These are phyloP conservation scores for Bombus superbus DNA, from an alignment of 1,140 invertebrate species.

Conservation along the genomic window DNA sequence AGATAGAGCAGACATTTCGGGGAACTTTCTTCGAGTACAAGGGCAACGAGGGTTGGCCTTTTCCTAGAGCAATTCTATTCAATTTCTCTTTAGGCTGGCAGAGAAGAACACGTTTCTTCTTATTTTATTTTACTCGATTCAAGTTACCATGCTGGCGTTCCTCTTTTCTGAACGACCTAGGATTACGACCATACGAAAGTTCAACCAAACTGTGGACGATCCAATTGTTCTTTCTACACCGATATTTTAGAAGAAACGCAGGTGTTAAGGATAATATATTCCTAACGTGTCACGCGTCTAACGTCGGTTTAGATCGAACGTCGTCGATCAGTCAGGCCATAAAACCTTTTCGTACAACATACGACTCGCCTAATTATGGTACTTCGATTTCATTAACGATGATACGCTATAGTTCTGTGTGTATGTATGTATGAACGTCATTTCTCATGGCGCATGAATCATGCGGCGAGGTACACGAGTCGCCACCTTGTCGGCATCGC, in stretches of 20 bases:
- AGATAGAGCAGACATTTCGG: conserved; percentile 42
- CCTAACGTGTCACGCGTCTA: background rate
- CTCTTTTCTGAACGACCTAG: conserved; percentile 6
- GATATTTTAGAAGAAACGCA: background rate
- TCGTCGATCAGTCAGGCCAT: conserved; percentile 13
- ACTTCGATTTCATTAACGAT: conserved; percentile 41
- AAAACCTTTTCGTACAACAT: conserved; percentile 23
- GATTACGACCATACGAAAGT: background rate
- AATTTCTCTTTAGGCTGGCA: background rate
- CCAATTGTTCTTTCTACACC: background rate
- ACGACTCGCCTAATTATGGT: conserved; percentile 42
- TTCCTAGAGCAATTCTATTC: background rate
- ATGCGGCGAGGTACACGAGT: background rate
- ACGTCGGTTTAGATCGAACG: conserved; percentile 9
- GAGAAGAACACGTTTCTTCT: background rate
- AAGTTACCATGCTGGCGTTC: background rate
- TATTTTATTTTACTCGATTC: background rate
- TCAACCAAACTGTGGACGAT: background rate
- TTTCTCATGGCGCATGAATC: conserved; percentile 8
- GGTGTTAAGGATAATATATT: background rate
- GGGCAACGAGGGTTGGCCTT: conserved; percentile 25
- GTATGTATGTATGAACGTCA: conserved; percentile 23
- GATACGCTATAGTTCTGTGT: conserved; percentile 39
- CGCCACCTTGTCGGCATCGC: background rate
- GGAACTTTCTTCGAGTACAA: conserved; percentile 57